Percentiles rank a stretch among this genome's conserved stretches.
These are phyloP conservation scores for Thaumatotibia leucotreta DNA, from an alignment of 1,140 invertebrate genomes.

Conservation along the genomic window DNA sequence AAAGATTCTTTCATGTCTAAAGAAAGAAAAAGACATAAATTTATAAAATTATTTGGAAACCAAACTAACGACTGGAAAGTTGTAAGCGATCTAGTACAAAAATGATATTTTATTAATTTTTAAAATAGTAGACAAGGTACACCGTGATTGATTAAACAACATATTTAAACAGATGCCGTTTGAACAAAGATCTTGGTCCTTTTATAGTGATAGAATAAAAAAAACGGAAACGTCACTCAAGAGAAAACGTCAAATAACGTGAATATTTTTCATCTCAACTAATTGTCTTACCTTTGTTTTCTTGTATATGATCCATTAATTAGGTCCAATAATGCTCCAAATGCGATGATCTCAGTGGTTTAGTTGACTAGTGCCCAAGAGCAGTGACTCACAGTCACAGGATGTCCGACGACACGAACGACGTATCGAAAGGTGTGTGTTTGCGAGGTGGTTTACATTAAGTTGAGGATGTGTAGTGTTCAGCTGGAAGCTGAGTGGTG, in stretches of 20 bases:
- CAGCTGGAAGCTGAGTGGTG: constrained; percentile 47
- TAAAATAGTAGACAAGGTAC: too few species aligned
- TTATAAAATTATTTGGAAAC: too few species aligned
- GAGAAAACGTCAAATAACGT: constrained; percentile 1
- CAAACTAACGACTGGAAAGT: too few species aligned
- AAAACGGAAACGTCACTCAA: not conserved
- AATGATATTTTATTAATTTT: too few species aligned
- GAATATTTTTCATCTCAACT: constrained; percentile 6
- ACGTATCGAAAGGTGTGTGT: constrained; percentile 54
- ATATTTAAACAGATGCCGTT: not conserved
- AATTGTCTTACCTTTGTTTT: constrained; percentile 3
- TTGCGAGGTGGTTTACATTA: constrained; percentile 23
- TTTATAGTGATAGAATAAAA: not conserved
- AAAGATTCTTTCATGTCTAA: too few species aligned
- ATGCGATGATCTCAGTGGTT: constrained; percentile 19
- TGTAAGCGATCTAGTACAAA: too few species aligned
- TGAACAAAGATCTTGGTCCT: not conserved
- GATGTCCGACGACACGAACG: constrained; percentile 47
- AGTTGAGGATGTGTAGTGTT: constrained; percentile 21
- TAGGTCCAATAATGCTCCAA: constrained; percentile 27
- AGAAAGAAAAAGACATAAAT: too few species aligned
- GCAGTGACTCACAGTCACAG: constrained; percentile 41
- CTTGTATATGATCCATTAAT: not conserved
- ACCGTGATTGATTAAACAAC: too few species aligned
- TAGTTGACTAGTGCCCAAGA: constrained; percentile 12